Evolutionary conservation across 2,888 invertebrate species (phyloP), one percentile per base, ranked within the genome.

Genomic region (Cephus nigrinus): DNA sequence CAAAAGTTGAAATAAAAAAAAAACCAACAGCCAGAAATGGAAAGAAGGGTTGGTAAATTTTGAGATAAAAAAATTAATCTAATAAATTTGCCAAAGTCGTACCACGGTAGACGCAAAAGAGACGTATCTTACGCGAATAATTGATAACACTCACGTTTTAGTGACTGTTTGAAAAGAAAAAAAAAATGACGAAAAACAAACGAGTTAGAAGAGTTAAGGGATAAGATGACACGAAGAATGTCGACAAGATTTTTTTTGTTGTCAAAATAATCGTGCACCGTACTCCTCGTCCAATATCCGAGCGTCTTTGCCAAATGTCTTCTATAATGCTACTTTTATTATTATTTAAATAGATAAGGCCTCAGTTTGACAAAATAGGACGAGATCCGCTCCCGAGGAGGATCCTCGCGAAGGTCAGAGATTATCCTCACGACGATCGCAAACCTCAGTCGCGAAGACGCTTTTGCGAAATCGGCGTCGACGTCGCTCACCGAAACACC

Each of bases 331-430:
- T 88, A 88, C 86, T 86, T 84, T 88, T 86, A 89, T 88, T 86
- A 87, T 87, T 86, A 86, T 86, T 87, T 86, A 86, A 85, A 86
- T 89, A 88, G 88, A 88, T 88, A 87, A 88, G 88, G 85, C 86
- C 85, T 88, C 88, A 86, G 85, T 88, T 88, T 85, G 85, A 88
- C 85, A 84, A 85, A 84, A 87, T 85, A 86, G 85, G 86, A 87
- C 88, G 88, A 87, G 85, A 86, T 87, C 86, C 85, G 86, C 80
- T 83, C 84, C 82, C 23, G 55, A 55, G 55, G 23, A 55, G 23
- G 55, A 55, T 55, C 55, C 23, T 55, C 55, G 55, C 23, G 55
- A 55, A 55, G 55, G 9, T 55, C 55, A 55, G 55, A 55, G 55
- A 55, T 23, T 23, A 55, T 23, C 23, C 23, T 55, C 55, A 23